Base-by-base conservation (phyloP, 2,888 invertebrate species). In the Trachelus tabidus region DNA sequence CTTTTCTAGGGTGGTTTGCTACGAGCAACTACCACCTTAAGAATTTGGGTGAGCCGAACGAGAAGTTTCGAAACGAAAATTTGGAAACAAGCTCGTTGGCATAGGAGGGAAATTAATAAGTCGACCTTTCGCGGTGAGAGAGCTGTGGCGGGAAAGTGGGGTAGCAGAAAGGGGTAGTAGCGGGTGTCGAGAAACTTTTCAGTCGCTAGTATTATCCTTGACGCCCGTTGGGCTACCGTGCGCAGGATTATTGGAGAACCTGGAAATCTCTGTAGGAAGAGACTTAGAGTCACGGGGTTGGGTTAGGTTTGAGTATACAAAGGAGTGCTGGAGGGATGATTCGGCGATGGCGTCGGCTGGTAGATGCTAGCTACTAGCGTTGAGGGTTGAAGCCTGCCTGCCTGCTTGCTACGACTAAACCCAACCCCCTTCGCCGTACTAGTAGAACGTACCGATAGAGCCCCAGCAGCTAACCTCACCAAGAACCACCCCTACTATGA, bases 291-390 rank as follows among this genome's bases (percentile, higher is more conserved):
- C 34, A 35, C 34, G 78, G 79, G 81, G 79, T 79, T 78, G 76
- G 76, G 69, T 79, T 34, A 73, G 75, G 69, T 84, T 80, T 78
- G 75, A 75, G 78, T 77, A 77, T 77, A 85, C 79, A 81, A 84
- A 80, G 79, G 73, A 81, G 75, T 75, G 69, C 80, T 80, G 76
- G 76, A 69, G 76, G 78, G 76, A 56, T 56, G 56, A 56, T 56
- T 77, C 77, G 75, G 75, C 74, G 79, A 74, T 76, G 79, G 69
- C 76, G 77, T 78, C 79, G 79, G 75, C 76, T 69, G 80, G 83
- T 78, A 69, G 79, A 83, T 82, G 74, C 76, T 73, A 73, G 73
- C 76, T 71, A 34, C 56, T 79, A 80, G 76, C 79, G 40, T 69
- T 73, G 34, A 12, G 68, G 68, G 23, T 23, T 56, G 23, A 56